Percentiles rank a stretch among this genome's conserved stretches.
These are phyloP conservation scores for Theocolax elegans DNA, from an alignment of 1,140 invertebrate species.

Conservation along the genomic window DNA sequence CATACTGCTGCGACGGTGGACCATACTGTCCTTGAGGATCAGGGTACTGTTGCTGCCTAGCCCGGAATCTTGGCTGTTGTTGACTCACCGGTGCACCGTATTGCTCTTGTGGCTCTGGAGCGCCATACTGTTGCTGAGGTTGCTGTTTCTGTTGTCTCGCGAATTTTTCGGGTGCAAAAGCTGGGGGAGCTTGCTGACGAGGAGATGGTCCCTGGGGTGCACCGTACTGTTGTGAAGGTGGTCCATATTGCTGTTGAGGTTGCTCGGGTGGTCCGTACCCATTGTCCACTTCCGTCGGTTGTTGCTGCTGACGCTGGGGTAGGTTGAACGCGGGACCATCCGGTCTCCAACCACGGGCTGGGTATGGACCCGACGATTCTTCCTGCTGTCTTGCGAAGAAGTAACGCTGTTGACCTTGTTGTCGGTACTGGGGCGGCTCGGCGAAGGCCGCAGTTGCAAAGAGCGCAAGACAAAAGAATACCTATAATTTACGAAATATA, in stretches of 20 bases:
- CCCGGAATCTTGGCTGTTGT: slow-evolving; percentile 41
- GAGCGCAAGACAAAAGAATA: slow-evolving; percentile 51
- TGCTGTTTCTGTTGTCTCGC: neutral
- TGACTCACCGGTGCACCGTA: slow-evolving; percentile 3
- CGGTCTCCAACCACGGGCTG: slow-evolving; percentile 69
- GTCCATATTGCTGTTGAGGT: slow-evolving; percentile 49
- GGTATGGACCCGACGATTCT: slow-evolving; percentile 61
- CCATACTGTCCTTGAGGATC: slow-evolving; percentile 41
- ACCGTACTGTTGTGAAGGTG: slow-evolving; percentile 29
- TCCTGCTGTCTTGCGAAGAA: slow-evolving; percentile 57
- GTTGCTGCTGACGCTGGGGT: slow-evolving; percentile 60
- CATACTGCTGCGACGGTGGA: slow-evolving; percentile 43
- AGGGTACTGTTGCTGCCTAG: slow-evolving; percentile 46
- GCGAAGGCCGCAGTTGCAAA: slow-evolving; percentile 52
- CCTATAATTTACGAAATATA: too few relatives aligned
- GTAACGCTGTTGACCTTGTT: slow-evolving; percentile 52
- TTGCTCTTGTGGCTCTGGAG: slow-evolving; percentile 37
- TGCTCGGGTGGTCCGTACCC: slow-evolving; percentile 44
- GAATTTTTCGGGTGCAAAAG: too few relatives aligned
- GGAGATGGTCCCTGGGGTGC: slow-evolving; percentile 6
- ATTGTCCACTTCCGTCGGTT: slow-evolving; percentile 31
- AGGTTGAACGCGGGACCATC: slow-evolving; percentile 70
- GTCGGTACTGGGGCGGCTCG: slow-evolving; percentile 57
- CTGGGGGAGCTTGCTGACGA: too few relatives aligned
- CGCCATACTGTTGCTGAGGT: slow-evolving; percentile 3